Conservation (phyloP, 2,113 vertebrate genomes). For the Dunckerocampus dactyliophorus region DNA sequence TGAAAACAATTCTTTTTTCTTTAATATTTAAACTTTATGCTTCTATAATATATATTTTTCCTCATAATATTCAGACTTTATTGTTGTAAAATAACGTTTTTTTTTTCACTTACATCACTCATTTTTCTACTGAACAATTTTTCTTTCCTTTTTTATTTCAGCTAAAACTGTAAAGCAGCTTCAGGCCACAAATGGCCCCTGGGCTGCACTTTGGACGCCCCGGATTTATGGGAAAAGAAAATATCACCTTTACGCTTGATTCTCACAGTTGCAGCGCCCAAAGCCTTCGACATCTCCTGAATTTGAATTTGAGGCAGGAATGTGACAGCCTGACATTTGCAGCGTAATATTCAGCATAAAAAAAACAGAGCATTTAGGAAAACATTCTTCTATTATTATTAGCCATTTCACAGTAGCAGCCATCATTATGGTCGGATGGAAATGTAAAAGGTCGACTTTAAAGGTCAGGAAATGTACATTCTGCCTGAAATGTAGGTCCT, state of each 20-base stretch:
- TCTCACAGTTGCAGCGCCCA: constrained; percentile 12
- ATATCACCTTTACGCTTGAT: constrained; percentile 5
- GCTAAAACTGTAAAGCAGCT: too few relatives aligned
- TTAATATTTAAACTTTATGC: too few relatives aligned
- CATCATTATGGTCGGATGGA: not conserved
- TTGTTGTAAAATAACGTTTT: too few relatives aligned
- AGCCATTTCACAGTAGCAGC: not conserved
- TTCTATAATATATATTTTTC: too few relatives aligned
- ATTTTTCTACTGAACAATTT: too few relatives aligned
- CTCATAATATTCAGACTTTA: too few relatives aligned
- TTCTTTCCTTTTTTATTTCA: too few relatives aligned
- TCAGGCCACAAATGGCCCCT: too few relatives aligned
- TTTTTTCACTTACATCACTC: too few relatives aligned
- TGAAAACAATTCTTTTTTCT: too few relatives aligned
- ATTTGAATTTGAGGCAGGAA: constrained; percentile 1
- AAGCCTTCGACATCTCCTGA: constrained; percentile 9
- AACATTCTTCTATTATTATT: not conserved
- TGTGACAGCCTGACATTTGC: constrained; percentile 22
- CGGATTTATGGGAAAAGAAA: constrained; percentile 1
- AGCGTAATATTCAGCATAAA: constrained; percentile 3
- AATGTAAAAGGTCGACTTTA: not conserved
- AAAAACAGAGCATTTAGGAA: not conserved
- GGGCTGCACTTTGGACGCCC: too few relatives aligned
- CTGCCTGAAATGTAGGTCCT: not conserved
- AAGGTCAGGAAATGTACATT: not conserved